Conservation (phyloP, 2,113 vertebrate species). For the Arothron firmamentum region DNA sequence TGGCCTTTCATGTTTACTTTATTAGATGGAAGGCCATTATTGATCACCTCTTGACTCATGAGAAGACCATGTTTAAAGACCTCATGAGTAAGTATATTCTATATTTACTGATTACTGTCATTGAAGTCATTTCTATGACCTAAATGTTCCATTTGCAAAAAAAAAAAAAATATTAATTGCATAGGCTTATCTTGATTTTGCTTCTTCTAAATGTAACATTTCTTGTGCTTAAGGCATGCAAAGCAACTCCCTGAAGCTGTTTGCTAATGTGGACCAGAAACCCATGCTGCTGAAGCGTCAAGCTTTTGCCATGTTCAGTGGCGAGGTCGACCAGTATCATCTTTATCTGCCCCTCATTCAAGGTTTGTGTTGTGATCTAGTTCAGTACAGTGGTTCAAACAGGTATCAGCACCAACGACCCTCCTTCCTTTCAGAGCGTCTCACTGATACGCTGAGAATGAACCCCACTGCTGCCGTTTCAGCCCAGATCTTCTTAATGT, state of each 20-base stretch:
- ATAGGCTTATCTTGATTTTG: too few relatives aligned
- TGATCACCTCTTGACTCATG: conserved; percentile 95
- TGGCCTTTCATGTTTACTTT: conserved; percentile 16
- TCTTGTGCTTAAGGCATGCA: conserved; percentile 81
- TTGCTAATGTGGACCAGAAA: conserved; percentile 87
- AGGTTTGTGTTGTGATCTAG: conserved; percentile 61
- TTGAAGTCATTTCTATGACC: not conserved
- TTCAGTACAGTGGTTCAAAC: not conserved
- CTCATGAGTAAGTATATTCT: conserved; percentile 90
- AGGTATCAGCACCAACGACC: not conserved
- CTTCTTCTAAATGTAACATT: not conserved
- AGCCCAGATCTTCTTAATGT: conserved; percentile 95
- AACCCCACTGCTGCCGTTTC: conserved; percentile 82
- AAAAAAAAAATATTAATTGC: too few relatives aligned
- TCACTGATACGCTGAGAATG: conserved; percentile 88
- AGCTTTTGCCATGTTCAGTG: conserved; percentile 93
- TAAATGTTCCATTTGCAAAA: not conserved
- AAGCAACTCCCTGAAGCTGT: conserved; percentile 91
- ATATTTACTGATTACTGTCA: not conserved
- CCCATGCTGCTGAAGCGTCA: conserved; percentile 95
- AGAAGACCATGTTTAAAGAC: conserved; percentile 99
- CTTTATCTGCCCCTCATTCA: conserved; percentile 94
- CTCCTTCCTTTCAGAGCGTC: conserved; percentile 78
- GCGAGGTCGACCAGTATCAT: conserved; percentile 93
- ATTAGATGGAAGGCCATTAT: conserved; percentile 91